phyloP scores from a whole-genome alignment of 1,140 invertebrate genomes.

The Drosophila bipectinata region DNA sequence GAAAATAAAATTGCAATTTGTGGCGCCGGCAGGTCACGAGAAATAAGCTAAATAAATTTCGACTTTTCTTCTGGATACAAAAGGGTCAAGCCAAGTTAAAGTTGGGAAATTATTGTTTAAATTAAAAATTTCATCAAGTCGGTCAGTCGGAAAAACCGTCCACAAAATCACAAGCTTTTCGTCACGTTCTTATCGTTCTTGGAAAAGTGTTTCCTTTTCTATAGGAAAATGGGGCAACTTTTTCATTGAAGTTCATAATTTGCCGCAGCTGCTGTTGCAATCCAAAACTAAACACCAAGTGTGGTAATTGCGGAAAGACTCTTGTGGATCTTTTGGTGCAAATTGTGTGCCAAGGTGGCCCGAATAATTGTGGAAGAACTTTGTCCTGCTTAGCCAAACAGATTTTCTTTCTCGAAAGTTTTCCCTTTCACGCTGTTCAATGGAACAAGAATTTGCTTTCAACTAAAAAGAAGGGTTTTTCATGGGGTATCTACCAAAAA shows the following conservation, averaged over 20 bases:
- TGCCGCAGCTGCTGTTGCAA: slow-evolving; percentile 27
- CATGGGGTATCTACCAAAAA: slow-evolving; percentile 1
- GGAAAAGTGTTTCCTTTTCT: not conserved
- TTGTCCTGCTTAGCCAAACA: not conserved
- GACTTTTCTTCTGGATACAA: not conserved
- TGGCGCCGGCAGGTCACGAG: not conserved
- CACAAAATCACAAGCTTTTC: slow-evolving; percentile 3
- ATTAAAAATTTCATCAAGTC: slow-evolving; percentile 15
- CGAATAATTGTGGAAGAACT: slow-evolving; percentile 1
- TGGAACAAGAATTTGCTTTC: not conserved
- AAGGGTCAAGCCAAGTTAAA: slow-evolving; percentile 12
- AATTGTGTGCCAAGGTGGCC: slow-evolving; percentile 24
- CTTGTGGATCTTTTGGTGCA: slow-evolving; percentile 4
- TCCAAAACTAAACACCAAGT: slow-evolving; percentile 22
- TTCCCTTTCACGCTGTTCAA: not conserved
- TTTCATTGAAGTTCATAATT: slow-evolving; percentile 54
- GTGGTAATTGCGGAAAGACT: slow-evolving; percentile 27
- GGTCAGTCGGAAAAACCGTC: not conserved
- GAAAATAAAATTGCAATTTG: slow-evolving; percentile 29
- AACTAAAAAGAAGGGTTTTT: not conserved
- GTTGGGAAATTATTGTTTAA: slow-evolving; percentile 10
- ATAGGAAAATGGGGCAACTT: slow-evolving; percentile 46
- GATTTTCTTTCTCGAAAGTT: slow-evolving; percentile 6
- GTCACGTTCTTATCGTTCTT: slow-evolving; percentile 34
- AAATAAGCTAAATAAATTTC: not conserved